Base-by-base conservation (phyloP, 2,797 vertebrate genomes). In the Microctenopoma lineatum region DNA sequence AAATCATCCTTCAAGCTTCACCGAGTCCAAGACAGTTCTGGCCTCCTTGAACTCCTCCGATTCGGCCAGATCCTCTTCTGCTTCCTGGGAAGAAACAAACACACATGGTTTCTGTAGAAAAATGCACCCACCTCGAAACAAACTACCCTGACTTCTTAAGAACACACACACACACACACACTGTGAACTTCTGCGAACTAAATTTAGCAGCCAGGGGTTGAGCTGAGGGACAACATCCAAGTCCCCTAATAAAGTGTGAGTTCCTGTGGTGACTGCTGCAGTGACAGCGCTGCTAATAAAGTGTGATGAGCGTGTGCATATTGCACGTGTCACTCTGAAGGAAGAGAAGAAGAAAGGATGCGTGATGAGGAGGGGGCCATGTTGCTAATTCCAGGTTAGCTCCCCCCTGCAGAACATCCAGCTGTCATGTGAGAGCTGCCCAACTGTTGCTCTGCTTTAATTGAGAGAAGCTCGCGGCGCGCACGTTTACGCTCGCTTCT, bases 31-130 rank as follows among this genome's bases (percentile, higher is more conserved):
- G 52, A 96, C 58, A 75, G 81, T 91, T 84, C 87, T 92, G 55
- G 96, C 97, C 83, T 97, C 96, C 90, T 95, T 96, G 90, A 95
- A 98, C 85, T 98, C 97, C 70, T 96, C 95, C 0, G 93, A 59
- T 87, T 98, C 96, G 74, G 92, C 92, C 93, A 98, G 91, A 27
- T 98, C 97, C 84, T 94, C 96, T 85, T 96, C 96, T 41, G 92
- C 89, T 89, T 98, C 96, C 98, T 99, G 91, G 52, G 93, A 93
- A 78, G 36, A 86, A 68, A 86, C 77, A 85, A 70, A 81, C 61
- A 84, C 56, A 84, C 51, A 84, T 3, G 29, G 29, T 8, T 8
- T 36, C 18, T 52, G 51, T 16, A 45, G 18, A 44, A 55, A 9
- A 41, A 34, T 7, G 25, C 4, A 4, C 15, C 29, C 9, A 26